A percentile compares a stretch with the other conserved stretches of the same genome.
Conservation (phyloP, 2,113 vertebrate genomes). For the Rattus rattus region DNA sequence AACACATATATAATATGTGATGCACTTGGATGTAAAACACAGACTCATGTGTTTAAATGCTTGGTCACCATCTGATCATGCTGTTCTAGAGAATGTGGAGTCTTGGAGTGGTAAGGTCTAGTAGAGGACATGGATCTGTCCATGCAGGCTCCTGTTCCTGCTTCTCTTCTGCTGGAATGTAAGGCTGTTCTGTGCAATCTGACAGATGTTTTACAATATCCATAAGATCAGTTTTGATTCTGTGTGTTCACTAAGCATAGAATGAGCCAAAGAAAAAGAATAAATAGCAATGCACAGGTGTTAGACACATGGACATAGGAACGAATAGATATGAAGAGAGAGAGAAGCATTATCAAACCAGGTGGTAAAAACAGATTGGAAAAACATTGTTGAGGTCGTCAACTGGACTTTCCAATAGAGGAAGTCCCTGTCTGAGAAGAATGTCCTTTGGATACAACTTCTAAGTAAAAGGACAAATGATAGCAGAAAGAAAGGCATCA, state of each 20-base stretch:
- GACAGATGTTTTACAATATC: neutral
- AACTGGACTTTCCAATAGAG: neutral
- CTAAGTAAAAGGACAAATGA: neutral
- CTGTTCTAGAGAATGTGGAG: neutral
- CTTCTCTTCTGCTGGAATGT: neutral
- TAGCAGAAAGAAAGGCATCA: neutral
- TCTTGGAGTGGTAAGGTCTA: neutral
- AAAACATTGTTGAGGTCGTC: neutral
- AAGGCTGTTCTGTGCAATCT: neutral
- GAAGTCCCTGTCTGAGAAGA: neutral
- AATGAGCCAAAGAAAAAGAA: neutral
- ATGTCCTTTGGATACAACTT: neutral
- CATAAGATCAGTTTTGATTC: neutral
- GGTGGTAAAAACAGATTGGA: neutral
- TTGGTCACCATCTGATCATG: neutral
- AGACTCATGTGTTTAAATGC: neutral
- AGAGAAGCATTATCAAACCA: neutral
- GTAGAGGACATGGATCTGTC: neutral
- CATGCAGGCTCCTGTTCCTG: neutral
- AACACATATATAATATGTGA: neutral
- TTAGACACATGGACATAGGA: neutral
- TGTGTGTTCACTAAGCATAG: neutral
- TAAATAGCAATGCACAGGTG: neutral
- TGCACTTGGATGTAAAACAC: neutral
- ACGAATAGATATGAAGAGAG: neutral